Evolutionary conservation across 2,888 invertebrate genomes (phyloP).

Genomic region (Cistogaster globosa): DNA sequence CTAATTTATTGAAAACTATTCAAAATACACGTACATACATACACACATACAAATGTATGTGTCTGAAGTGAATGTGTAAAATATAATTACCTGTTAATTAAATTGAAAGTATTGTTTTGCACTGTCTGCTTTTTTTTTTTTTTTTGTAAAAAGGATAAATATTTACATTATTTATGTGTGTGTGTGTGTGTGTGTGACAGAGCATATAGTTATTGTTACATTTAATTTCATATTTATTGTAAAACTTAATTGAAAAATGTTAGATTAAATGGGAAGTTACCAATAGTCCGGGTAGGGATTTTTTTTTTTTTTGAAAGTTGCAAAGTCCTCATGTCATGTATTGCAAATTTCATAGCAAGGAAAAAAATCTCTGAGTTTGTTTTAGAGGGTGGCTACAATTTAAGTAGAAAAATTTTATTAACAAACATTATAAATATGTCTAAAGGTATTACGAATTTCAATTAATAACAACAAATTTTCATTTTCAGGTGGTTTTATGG

Average conservation of each 20-base stretch:
- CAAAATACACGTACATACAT: neutral
- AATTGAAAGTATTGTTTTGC: conserved; percentile 37
- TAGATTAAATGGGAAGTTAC: conserved; percentile 24
- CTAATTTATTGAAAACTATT: conserved; percentile 23
- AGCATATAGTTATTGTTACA: neutral
- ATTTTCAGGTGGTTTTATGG: conserved; percentile 90
- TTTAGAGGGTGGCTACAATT: no score
- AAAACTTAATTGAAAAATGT: conserved; percentile 66
- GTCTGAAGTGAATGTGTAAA: neutral
- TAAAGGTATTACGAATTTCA: neutral
- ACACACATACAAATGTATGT: no score
- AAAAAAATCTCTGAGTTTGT: no score
- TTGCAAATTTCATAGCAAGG: no score
- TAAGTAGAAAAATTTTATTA: conserved; percentile 25
- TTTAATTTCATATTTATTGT: conserved; percentile 48
- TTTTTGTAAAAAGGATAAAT: neutral
- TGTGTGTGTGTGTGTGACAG: neutral
- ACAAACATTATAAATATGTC: neutral
- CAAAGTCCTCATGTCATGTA: no score
- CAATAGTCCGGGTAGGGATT: neutral
- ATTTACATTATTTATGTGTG: neutral
- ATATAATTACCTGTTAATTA: conserved; percentile 61
- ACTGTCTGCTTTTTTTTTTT: neutral
- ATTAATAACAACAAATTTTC: conserved; percentile 72
- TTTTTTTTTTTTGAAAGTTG: no score